Conservation (phyloP, 1,140 invertebrate genomes). For the Uloborus diversus region DNA sequence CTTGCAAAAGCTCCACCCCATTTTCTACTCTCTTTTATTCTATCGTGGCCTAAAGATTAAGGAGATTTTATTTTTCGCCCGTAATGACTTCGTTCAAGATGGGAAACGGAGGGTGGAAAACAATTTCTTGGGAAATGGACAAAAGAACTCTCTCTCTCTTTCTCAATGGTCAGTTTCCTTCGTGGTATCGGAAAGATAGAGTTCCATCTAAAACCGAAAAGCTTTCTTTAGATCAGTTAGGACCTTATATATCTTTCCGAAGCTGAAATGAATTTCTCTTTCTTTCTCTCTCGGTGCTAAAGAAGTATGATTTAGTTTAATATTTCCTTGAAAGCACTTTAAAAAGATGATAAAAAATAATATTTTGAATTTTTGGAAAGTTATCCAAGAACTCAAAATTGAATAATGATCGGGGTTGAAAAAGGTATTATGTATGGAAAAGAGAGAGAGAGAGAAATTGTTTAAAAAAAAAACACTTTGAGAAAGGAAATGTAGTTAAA, state of each 20-base stretch:
- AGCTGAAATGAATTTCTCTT: too few species aligned
- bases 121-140: conserved; percentile 41
- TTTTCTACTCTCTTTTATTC: conserved; percentile 9
- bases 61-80: conserved; percentile 43
- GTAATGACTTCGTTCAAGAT: conserved; percentile 30
- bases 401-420: too few species aligned
- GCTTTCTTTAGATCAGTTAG: conserved; percentile 36
- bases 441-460: too few species aligned
- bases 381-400: too few species aligned
- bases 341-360: too few species aligned
- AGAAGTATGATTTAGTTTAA: not conserved
- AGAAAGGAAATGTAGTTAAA: too few species aligned
- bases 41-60: conserved; percentile 43
- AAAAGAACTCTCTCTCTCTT: conserved; percentile 20
- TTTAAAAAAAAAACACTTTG: too few species aligned
- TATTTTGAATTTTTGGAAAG: too few species aligned
- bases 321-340: too few species aligned
- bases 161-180: conserved; percentile 50
- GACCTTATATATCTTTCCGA: conserved; percentile 15
- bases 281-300: not conserved
- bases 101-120: not conserved
- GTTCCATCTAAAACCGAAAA: not conserved
- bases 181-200: conserved; percentile 15
- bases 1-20: not conserved
- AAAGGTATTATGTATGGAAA: too few species aligned